Percentiles rank a stretch among this genome's conserved stretches.
Evolutionary conservation across 2,797 vertebrate genomes (phyloP).

Genomic region (Limosa lapponica): DNA sequence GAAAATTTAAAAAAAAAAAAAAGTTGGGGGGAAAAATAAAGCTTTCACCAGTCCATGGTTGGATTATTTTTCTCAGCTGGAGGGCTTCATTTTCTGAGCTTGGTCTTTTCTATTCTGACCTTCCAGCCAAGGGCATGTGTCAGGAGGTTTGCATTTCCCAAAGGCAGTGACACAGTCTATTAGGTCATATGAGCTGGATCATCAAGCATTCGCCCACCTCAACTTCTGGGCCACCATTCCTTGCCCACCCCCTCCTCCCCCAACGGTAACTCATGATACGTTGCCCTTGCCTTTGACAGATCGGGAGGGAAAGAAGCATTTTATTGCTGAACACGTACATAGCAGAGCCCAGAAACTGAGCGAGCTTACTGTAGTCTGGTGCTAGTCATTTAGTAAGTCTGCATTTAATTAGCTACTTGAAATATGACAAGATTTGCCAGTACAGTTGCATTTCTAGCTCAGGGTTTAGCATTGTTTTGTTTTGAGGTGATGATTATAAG

Average conservation of each 20-base stretch:
- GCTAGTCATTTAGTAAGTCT: slow-evolving; percentile 25
- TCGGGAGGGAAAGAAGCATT: slow-evolving; percentile 6
- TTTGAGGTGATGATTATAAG: slow-evolving; percentile 6
- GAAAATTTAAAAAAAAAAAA: background rate
- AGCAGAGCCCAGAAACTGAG: slow-evolving; percentile 22
- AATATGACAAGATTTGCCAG: slow-evolving; percentile 5
- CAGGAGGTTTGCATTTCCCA: slow-evolving; percentile 51
- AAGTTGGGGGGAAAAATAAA: slow-evolving; percentile 4
- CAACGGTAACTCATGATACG: background rate
- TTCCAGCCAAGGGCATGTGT: slow-evolving; percentile 69
- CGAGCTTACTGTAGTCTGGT: background rate
- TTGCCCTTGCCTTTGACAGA: slow-evolving; percentile 52
- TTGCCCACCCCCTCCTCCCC: slow-evolving; percentile 36
- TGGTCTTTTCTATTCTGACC: slow-evolving; percentile 71
- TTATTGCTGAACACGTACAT: slow-evolving; percentile 50
- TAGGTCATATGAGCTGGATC: slow-evolving; percentile 57
- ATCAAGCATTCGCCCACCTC: slow-evolving; percentile 29
- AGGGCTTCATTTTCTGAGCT: slow-evolving; percentile 61
- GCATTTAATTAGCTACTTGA: slow-evolving; percentile 55
- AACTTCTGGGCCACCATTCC: slow-evolving; percentile 53
- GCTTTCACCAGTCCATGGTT: slow-evolving; percentile 33
- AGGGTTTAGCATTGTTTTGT: background rate
- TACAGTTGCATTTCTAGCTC: background rate
- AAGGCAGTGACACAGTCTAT: slow-evolving; percentile 70
- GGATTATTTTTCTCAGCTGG: slow-evolving; percentile 69